These are phyloP conservation scores for Coregonus suidteri DNA, from an alignment of 2,797 vertebrate genomes.

Conservation along the genomic window DNA sequence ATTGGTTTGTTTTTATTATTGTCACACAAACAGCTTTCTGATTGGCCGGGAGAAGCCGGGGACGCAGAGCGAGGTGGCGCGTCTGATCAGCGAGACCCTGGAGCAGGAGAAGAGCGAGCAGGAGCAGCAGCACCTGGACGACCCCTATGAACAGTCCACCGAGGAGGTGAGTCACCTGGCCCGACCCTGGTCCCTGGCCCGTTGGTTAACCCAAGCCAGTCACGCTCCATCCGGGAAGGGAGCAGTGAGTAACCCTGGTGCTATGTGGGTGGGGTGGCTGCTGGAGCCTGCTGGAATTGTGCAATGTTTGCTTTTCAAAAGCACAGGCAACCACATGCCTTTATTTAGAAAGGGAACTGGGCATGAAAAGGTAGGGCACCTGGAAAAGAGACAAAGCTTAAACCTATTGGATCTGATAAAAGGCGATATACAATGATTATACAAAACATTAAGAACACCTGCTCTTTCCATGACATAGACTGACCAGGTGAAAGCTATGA, in stretches of 20 bases:
- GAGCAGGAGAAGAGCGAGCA: constrained; percentile 88
- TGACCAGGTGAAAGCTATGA: too few species aligned
- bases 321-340: constrained; percentile 47
- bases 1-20: background rate
- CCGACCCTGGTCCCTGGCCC: background rate
- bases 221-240: constrained; percentile 39
- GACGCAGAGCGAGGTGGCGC: constrained; percentile 89
- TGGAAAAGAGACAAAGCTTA: constrained; percentile 9
- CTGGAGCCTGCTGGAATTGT: constrained; percentile 41
- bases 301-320: constrained; percentile 63
- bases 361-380: constrained; percentile 25
- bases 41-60: constrained; percentile 93
- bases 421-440: background rate
- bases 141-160: constrained; percentile 83
- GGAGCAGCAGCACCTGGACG: constrained; percentile 79
- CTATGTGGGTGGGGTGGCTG: constrained; percentile 39
- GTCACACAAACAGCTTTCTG: constrained; percentile 77
- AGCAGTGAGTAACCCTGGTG: constrained; percentile 44
- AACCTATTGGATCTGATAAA: background rate
- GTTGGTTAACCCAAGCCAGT: constrained; percentile 24
- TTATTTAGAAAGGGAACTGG: constrained; percentile 19
- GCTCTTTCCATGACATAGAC: too few species aligned
- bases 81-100: constrained; percentile 91
- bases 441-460: too few species aligned
- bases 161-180: constrained; percentile 74